These are phyloP conservation scores for Emmelina monodactyla DNA, from an alignment of 2,888 invertebrate species.

Conservation along the genomic window DNA sequence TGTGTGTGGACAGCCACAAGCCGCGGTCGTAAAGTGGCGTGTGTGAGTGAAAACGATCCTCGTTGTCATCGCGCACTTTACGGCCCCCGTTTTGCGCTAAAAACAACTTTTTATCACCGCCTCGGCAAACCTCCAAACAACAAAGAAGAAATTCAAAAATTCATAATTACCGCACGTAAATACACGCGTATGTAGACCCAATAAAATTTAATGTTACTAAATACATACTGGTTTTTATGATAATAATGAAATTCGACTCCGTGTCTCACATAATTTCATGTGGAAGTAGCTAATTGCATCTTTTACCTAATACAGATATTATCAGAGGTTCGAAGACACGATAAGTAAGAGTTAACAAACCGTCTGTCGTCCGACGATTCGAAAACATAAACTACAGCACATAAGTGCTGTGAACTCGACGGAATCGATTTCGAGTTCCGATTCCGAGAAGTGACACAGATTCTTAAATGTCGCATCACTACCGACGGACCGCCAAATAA, in stretches of 20 bases:
- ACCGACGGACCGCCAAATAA: constrained; percentile 61
- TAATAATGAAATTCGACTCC: constrained; percentile 23
- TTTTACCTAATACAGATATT: constrained; percentile 55
- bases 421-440: constrained; percentile 62
- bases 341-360: constrained; percentile 46
- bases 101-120: constrained; percentile 36
- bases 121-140: constrained; percentile 7
- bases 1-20: constrained; percentile 16
- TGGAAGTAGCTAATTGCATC: constrained; percentile 41
- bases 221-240: not conserved
- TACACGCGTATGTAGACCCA: constrained; percentile 2
- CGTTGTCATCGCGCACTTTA: constrained; percentile 49
- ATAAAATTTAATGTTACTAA: not conserved
- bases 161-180: constrained; percentile 5
- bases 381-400: constrained; percentile 56
- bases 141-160: too few species aligned
- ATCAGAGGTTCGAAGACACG: constrained; percentile 56
- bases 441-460: constrained; percentile 65
- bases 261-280: constrained; percentile 48
- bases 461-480: constrained; percentile 65
- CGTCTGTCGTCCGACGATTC: constrained; percentile 25
- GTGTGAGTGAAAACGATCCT: constrained; percentile 40
- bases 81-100: constrained; percentile 28
- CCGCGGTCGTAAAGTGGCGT: constrained; percentile 24
- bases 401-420: constrained; percentile 59